Evolutionary conservation across 2,797 vertebrate genomes (phyloP).

Genomic region (Selene dorsalis): DNA sequence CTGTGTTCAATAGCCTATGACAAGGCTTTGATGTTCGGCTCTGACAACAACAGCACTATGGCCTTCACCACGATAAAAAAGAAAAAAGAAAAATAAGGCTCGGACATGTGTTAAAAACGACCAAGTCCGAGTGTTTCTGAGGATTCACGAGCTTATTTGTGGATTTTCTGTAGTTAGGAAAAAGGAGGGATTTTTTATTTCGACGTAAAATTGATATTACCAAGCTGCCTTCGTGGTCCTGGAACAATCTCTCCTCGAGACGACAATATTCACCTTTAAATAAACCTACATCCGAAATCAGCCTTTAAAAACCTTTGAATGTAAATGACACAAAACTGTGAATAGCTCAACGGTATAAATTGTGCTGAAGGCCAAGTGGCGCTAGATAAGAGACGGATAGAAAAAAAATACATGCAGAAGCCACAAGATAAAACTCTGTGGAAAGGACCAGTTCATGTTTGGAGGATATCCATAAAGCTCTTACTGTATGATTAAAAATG

Average conservation of each 20-base stretch:
- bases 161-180: background rate
- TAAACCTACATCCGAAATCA: background rate
- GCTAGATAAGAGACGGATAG: conserved; percentile 30
- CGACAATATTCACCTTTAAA: background rate
- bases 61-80: conserved; percentile 41
- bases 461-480: background rate
- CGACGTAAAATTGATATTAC: conserved; percentile 6
- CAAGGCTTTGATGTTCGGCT: conserved; percentile 40
- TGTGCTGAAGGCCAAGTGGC: conserved; percentile 29
- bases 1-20: conserved; percentile 6
- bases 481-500: no score
- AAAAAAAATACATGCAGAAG: conserved; percentile 9
- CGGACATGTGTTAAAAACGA: conserved; percentile 11
- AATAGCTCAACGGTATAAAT: conserved; percentile 1
- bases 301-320: background rate
- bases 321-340: background rate
- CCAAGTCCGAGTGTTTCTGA: background rate
- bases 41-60: conserved; percentile 40
- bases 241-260: background rate
- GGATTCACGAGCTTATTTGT: background rate
- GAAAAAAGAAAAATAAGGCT: conserved; percentile 11
- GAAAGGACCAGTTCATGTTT: background rate
- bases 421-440: conserved; percentile 17
- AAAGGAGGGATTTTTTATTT: conserved; percentile 19
- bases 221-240: conserved; percentile 1